A percentile compares a stretch with the other conserved stretches of the same genome.
phyloP scores from a whole-genome alignment of 2,113 vertebrate genomes.

The Ariopsis seemanni region DNA sequence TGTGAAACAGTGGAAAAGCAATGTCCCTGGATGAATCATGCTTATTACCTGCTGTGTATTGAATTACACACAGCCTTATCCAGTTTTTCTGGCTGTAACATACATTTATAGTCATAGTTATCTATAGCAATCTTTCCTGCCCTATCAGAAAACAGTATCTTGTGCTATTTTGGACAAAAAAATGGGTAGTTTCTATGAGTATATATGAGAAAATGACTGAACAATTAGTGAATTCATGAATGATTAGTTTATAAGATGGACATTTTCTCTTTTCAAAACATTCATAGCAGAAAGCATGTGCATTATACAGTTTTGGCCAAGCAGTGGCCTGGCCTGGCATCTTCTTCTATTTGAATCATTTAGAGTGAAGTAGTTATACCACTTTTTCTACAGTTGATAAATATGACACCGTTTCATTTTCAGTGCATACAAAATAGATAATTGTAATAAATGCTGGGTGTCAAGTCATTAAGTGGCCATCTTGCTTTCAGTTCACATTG shows the following conservation, averaged over 20 bases:
- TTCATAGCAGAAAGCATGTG: background rate
- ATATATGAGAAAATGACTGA: too few relatives aligned
- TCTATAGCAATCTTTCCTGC: background rate
- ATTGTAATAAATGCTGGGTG: background rate
- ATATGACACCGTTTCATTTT: background rate
- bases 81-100: background rate
- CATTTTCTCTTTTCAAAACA: too few relatives aligned
- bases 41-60: background rate
- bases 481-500: background rate
- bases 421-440: background rate
- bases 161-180: background rate
- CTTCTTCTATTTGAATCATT: background rate
- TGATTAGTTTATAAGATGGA: background rate
- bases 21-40: background rate
- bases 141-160: background rate
- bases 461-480: background rate
- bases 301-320: background rate
- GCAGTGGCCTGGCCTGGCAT: background rate
- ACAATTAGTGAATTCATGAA: background rate
- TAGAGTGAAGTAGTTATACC: background rate
- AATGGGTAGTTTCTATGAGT: background rate
- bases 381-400: background rate
- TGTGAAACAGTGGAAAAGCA: background rate
- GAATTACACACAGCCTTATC: background rate
- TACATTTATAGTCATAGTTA: background rate